These are phyloP conservation scores for Tenualosa ilisha DNA, from an alignment of 2,797 vertebrate genomes.

Conservation along the genomic window DNA sequence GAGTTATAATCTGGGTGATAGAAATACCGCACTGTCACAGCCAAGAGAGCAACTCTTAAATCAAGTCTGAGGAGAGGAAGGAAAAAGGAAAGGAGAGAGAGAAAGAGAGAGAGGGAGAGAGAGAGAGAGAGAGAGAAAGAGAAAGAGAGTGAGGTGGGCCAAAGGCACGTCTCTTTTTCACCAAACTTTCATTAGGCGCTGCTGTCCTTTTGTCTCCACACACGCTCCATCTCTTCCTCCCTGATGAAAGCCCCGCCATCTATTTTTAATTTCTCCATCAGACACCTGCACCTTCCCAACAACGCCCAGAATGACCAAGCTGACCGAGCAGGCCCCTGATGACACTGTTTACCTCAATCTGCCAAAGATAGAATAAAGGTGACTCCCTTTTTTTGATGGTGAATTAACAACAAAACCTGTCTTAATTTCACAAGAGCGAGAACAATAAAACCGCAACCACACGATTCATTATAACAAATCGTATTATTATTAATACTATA, in stretches of 20 bases:
- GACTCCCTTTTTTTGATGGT: not conserved
- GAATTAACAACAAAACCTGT: not conserved
- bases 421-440: not conserved
- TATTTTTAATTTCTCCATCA: constrained; percentile 35
- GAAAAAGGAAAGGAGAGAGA: constrained; percentile 38
- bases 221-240: constrained; percentile 25
- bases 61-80: constrained; percentile 71
- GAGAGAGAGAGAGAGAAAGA: not conserved
- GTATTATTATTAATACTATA: not conserved
- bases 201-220: constrained; percentile 57
- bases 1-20: constrained; percentile 93
- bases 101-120: constrained; percentile 14
- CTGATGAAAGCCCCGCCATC: constrained; percentile 20
- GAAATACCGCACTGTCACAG: constrained; percentile 98
- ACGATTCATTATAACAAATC: not conserved
- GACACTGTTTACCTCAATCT: constrained; percentile 9
- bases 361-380: not conserved
- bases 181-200: constrained; percentile 55
- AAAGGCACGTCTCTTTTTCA: constrained; percentile 48
- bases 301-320: not conserved
- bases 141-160: constrained; percentile 40
- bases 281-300: constrained; percentile 22
- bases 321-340: not conserved
- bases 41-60: constrained; percentile 91
- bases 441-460: not conserved